Conservation (phyloP, 2,113 vertebrate species). For the Aramus guarauna region DNA sequence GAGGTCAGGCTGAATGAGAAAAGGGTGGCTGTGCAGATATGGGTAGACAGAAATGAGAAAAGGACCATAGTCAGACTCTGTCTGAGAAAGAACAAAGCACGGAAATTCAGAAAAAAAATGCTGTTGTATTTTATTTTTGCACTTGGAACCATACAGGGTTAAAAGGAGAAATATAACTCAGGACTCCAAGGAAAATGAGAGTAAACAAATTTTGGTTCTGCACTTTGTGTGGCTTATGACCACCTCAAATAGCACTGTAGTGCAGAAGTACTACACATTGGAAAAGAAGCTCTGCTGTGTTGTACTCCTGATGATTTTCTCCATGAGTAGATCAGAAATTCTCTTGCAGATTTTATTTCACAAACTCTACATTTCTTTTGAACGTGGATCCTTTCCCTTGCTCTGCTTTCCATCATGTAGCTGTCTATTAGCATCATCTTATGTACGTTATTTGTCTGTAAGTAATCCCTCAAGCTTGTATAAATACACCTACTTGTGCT, state of each 20-base stretch:
- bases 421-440: slow-evolving; percentile 55
- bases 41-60: not conserved
- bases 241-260: not conserved
- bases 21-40: not conserved
- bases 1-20: not conserved
- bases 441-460: slow-evolving; percentile 62
- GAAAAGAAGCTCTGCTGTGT: not conserved
- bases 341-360: not conserved
- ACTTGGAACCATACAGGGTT: not conserved
- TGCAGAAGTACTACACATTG: not conserved
- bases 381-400: not conserved
- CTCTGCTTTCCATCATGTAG: not conserved
- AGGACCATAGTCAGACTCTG: not conserved
- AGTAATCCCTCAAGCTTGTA: slow-evolving; percentile 68
- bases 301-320: not conserved
- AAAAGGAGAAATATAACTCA: not conserved
- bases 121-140: not conserved
- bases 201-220: not conserved
- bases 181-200: not conserved
- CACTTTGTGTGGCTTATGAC: not conserved
- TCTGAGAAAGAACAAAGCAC: not conserved
- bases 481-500: slow-evolving; percentile 72
- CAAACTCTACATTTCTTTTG: not conserved
- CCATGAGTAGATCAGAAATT: not conserved
- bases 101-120: not conserved